phyloP scores from a whole-genome alignment of 2,797 vertebrate species.

The Myotis myotis region DNA sequence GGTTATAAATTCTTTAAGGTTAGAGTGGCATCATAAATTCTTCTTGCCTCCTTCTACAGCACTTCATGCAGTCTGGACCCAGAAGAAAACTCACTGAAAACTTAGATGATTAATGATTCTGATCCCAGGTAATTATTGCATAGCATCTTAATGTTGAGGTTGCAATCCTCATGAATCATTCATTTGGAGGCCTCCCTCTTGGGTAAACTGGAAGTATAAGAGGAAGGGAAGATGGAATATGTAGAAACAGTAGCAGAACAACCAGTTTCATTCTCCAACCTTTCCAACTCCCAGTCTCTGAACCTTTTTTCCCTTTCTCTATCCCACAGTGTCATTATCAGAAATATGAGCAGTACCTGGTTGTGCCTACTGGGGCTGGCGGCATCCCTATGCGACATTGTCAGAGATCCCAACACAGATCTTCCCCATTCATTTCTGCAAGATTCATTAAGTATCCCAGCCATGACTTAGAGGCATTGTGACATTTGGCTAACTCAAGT shows the following conservation, averaged over 20 bases:
- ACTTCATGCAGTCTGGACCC: not conserved
- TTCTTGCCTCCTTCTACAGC: not conserved
- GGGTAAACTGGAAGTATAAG: not conserved
- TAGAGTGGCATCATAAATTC: slow-evolving; percentile 50
- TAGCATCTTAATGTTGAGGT: not conserved
- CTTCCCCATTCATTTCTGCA: not conserved
- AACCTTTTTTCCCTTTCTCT: not conserved
- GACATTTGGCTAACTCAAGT: not conserved
- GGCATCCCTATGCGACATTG: too few relatives aligned
- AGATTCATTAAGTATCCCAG: not conserved
- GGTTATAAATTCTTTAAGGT: slow-evolving; percentile 47
- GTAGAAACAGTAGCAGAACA: not conserved
- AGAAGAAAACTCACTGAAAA: not conserved
- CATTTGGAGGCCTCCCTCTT: slow-evolving; percentile 3
- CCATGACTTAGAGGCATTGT: not conserved
- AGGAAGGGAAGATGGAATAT: not conserved
- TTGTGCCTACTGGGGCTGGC: not conserved
- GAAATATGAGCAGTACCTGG: not conserved
- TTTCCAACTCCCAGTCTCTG: not conserved
- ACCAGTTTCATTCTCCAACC: not conserved
- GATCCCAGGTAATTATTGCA: slow-evolving; percentile 39
- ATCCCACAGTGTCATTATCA: not conserved
- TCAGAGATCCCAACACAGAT: not conserved
- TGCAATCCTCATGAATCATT: slow-evolving; percentile 58
- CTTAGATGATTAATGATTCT: slow-evolving; percentile 33